Evolutionary conservation across 35 echinoderm and acorn worm genomes (phyloP), one percentile per base, ranked within the genome.

Genomic region (Hemicentrotus pulcherrimus): DNA sequence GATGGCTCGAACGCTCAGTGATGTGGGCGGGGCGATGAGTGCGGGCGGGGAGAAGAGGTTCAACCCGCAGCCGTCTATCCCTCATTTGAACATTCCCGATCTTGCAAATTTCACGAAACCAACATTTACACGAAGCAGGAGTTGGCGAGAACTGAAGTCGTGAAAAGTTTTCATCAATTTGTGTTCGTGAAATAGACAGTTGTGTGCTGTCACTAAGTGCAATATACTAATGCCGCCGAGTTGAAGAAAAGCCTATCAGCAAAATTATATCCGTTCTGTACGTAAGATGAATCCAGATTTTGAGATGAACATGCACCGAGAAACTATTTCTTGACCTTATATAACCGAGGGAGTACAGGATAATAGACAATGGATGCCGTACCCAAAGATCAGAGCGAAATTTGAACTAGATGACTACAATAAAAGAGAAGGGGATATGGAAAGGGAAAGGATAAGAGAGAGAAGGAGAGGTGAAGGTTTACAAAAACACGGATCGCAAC

Each of bases 71-170:
- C 9, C 47, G 3, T 93, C 91, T 2, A 93, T 93, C 47, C 91
- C 91, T 31, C 91, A 90, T 35, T 18, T 90, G 32, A 86, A 91
- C 70, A 78, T 96, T 46, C 96, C 96, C 0, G 94, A 95, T 86
- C 86, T 97, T 1, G 95, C 92, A n/a, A 87, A 48, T 46, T 89
- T 95, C 32, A 97, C 92, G 4, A 97, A 95, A 59, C 96, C 96
- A 13, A 97, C 95, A 16, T 97, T 94, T 32, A 97, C 96, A 2
- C 92, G 96, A 6, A 97, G 94, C 91, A 33, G 70, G 10, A 89
- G 65, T 35, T 97, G 96, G 96, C 59, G 60, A 41, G 92, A 78
- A 86, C 61, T 95, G 46, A 93, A 93, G 48, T 93, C 91, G 9
- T 93, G 91, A 93, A 45, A 78, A 7, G 22, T n/a, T 78, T 5